Percentiles rank a stretch among this genome's conserved stretches.
These are phyloP conservation scores for Ophioderma brevispina DNA, from an alignment of 35 echinoderm and acorn worm species.

Conservation along the genomic window DNA sequence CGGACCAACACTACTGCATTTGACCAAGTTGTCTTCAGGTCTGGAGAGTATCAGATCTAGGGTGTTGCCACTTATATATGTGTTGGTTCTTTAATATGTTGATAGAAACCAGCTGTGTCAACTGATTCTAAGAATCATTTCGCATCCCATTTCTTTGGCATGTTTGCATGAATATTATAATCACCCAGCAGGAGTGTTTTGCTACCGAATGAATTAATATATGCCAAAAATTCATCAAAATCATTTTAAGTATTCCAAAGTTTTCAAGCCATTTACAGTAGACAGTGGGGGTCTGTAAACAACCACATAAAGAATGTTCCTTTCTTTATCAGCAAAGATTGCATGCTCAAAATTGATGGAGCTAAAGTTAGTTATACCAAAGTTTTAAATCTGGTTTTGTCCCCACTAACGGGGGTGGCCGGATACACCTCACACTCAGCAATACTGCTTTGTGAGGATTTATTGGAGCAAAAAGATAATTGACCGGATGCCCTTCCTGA, in stretches of 20 bases:
- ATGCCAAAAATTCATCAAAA: slow-evolving; percentile 36
- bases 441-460: too few relatives aligned
- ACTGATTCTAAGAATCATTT: slow-evolving; percentile 30
- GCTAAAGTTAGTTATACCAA: too few relatives aligned
- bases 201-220: neutral
- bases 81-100: slow-evolving; percentile 49
- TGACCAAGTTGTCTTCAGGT: neutral
- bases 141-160: slow-evolving; percentile 28
- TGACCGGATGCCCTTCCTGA: too few relatives aligned
- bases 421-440: too few relatives aligned
- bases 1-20: neutral
- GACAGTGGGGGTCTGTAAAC: slow-evolving; percentile 68
- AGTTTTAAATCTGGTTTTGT: too few relatives aligned
- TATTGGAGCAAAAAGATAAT: too few relatives aligned
- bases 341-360: neutral
- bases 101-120: slow-evolving; percentile 1
- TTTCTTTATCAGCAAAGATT: neutral
- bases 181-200: slow-evolving; percentile 64
- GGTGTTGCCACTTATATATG: slow-evolving; percentile 33
- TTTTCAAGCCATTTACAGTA: slow-evolving; percentile 10
- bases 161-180: slow-evolving; percentile 65
- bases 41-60: slow-evolving; percentile 45
- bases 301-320: slow-evolving; percentile 14
- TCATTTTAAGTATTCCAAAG: slow-evolving; percentile 42
- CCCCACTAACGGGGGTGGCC: too few relatives aligned